Evolutionary conservation across 2,797 vertebrate species (phyloP), one percentile per base, ranked within the genome.

Genomic region (Acrossocheilus fasciatus): DNA sequence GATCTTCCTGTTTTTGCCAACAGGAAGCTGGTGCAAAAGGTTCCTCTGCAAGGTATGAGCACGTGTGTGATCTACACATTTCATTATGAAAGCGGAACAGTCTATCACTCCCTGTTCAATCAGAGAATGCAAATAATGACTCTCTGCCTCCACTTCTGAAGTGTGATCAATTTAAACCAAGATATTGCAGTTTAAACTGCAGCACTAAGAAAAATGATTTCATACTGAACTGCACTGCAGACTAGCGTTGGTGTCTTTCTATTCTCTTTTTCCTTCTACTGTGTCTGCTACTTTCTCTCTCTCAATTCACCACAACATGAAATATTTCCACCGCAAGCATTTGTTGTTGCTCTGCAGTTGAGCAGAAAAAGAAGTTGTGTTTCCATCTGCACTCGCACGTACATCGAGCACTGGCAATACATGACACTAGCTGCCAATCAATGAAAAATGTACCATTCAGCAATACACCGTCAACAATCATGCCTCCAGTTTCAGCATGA

Each of bases 1-100:
- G 66, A 82, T 89, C 88, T 89, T 89, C 88, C 88, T 89, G 88
- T 89, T 89, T 81, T 78, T 89, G 86, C 86, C 88, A 89, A 87
- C 88, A 89, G 88, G 88, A 89, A 89, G 73, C n/a, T 82, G 78
- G 57, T 80, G 64, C 15, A 73, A 64, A 59, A 12, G 80, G 80
- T 86, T 82, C 54, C 69, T 39, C 83, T 52, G 50, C 79, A 26
- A 30, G 17, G 23, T 39, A 14, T 45, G 39, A 75, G 41, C 20
- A 30, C 54, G 47, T 8, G 17, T 34, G n/a, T 6, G n/a, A 84
- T 54, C 72, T 76, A 3, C 57, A 17, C 23, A 47, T 47, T 26
- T 72, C 39, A 47, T 74, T 62, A 59, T 0, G 2, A 84, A 75
- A 68, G 47, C 20, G 8, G 57, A 76, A 50, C 36, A 2, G 76